Percentiles rank a stretch among this genome's conserved stretches.
phyloP scores from a whole-genome alignment of 2,797 vertebrate species.

The Parauchenoglanis ngamensis region DNA sequence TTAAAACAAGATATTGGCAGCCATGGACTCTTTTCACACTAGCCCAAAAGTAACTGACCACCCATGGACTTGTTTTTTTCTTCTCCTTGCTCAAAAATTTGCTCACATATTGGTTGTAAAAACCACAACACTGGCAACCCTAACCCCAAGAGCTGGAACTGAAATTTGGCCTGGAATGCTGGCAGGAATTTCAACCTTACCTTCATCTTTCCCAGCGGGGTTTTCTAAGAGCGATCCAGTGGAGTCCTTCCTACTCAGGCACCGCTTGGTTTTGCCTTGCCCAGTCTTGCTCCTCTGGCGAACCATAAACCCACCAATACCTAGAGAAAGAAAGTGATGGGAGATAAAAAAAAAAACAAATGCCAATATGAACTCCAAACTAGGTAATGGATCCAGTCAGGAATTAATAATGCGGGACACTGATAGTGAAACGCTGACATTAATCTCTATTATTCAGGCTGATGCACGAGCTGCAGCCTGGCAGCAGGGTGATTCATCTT shows the following conservation, averaged over 20 bases:
- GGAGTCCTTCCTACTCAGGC: slow-evolving; percentile 79
- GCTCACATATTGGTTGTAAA: background rate
- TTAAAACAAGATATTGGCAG: background rate
- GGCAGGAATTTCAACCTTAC: slow-evolving; percentile 63
- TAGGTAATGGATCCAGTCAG: slow-evolving; percentile 34
- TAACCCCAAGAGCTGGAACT: background rate
- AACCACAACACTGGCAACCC: background rate
- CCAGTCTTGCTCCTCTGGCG: slow-evolving; percentile 91
- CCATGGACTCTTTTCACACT: background rate
- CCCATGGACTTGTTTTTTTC: background rate
- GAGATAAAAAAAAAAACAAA: background rate
- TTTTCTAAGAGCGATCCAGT: slow-evolving; percentile 81
- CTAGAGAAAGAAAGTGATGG: slow-evolving; percentile 64
- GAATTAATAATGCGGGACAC: slow-evolving; percentile 49
- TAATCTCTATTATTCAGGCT: slow-evolving; percentile 58
- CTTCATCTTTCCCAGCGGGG: slow-evolving; percentile 79
- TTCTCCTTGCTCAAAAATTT: background rate
- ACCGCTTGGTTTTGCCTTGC: slow-evolving; percentile 83
- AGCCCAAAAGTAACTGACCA: background rate
- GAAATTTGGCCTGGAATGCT: background rate
- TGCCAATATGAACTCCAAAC: slow-evolving; percentile 10
- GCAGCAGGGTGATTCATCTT: slow-evolving; percentile 55
- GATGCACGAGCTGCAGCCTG: slow-evolving; percentile 45
- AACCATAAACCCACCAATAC: slow-evolving; percentile 98
- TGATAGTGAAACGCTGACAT: slow-evolving; percentile 51